A percentile compares a stretch with the other conserved stretches of the same genome.
Evolutionary conservation across 2,888 invertebrate species (phyloP).

Genomic region (Idaea aversata): DNA sequence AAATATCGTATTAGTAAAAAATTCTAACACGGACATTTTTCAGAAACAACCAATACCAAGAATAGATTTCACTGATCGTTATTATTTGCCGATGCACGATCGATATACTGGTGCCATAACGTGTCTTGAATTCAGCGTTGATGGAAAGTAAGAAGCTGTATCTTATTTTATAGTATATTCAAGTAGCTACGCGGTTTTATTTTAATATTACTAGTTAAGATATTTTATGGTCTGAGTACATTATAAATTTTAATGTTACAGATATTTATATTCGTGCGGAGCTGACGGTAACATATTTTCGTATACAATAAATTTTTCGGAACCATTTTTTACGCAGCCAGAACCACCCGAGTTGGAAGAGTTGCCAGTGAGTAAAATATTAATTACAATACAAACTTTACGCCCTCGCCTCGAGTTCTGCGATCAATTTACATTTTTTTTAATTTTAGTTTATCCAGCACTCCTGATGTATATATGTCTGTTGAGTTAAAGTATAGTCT

Average conservation of each 20-base stretch:
- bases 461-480: too few relatives aligned
- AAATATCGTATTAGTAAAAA: constrained; percentile 1
- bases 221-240: too few relatives aligned
- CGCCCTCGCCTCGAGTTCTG: neutral
- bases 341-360: constrained; percentile 28
- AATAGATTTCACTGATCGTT: constrained; percentile 80
- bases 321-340: constrained; percentile 43
- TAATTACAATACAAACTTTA: neutral
- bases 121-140: constrained; percentile 81
- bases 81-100: constrained; percentile 88
- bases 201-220: too few relatives aligned
- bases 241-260: constrained; percentile 25
- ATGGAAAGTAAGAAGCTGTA: constrained; percentile 67
- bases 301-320: constrained; percentile 77
- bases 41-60: constrained; percentile 68
- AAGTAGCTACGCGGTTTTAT: too few relatives aligned
- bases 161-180: neutral
- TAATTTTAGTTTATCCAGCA: too few relatives aligned
- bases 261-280: constrained; percentile 82
- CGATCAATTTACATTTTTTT: too few relatives aligned
- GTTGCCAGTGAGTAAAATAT: constrained; percentile 44
- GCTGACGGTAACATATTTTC: constrained; percentile 89
- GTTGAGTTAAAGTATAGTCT: too few relatives aligned
- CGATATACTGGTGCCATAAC: constrained; percentile 84
- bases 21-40: constrained; percentile 12